Conservation (phyloP, 2,797 vertebrate species). For the Taeniopygia guttata region DNA sequence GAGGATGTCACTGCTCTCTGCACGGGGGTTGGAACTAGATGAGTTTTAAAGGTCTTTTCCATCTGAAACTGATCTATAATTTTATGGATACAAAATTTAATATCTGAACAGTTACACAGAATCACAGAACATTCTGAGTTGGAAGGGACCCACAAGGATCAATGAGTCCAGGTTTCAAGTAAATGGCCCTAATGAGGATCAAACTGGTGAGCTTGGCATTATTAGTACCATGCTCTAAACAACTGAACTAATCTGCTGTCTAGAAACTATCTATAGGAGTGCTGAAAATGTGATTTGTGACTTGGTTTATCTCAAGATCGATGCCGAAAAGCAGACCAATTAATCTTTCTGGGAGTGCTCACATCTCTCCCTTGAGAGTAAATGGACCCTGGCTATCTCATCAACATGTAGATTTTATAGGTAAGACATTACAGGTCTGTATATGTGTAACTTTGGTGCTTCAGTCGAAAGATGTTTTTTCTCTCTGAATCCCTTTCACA, state of each 20-base stretch:
- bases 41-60: neutral
- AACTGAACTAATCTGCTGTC: neutral
- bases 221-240: neutral
- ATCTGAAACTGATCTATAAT: neutral
- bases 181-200: neutral
- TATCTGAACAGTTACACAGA: neutral
- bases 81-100: neutral
- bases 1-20: neutral
- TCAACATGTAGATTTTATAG: rapidly evolving
- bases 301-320: neutral
- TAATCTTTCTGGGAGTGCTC: neutral
- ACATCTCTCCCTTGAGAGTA: neutral
- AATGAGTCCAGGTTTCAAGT: rapidly evolving
- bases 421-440: neutral
- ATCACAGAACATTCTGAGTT: neutral
- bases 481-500: neutral
- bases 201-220: neutral
- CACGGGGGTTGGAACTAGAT: neutral
- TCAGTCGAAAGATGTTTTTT: neutral
- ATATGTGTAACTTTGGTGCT: neutral
- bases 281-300: neutral
- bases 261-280: neutral
- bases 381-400: neutral
- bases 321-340: neutral
- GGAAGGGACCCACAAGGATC: neutral